These are phyloP conservation scores for Chrysolina haemoptera DNA, from an alignment of 2,888 invertebrate species.

Conservation along the genomic window DNA sequence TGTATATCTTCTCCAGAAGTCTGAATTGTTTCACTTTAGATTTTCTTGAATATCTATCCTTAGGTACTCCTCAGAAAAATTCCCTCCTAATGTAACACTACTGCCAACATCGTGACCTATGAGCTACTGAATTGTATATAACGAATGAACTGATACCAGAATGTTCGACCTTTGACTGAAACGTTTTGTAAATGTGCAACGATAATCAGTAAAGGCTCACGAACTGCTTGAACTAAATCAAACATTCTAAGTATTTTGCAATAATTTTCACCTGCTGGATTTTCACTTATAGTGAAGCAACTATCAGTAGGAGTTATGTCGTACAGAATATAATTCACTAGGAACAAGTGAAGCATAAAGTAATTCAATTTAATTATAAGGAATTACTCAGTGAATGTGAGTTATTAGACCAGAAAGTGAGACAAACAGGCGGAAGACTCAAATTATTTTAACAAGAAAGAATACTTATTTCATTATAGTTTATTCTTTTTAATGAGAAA, in stretches of 20 bases:
- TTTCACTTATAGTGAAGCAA: constrained; percentile 51
- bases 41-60: too few relatives aligned
- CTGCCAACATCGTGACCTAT: constrained; percentile 35
- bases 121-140: constrained; percentile 45
- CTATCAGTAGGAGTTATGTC: constrained; percentile 48
- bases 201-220: constrained; percentile 46
- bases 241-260: constrained; percentile 43
- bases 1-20: too few relatives aligned
- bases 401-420: constrained; percentile 58
- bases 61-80: too few relatives aligned
- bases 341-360: constrained; percentile 57
- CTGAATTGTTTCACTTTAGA: too few relatives aligned
- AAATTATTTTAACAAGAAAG: constrained; percentile 52
- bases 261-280: constrained; percentile 48
- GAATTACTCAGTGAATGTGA: constrained; percentile 56
- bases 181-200: constrained; percentile 43
- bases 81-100: too few relatives aligned
- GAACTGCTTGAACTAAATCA: constrained; percentile 34
- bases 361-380: constrained; percentile 58
- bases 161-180: constrained; percentile 36
- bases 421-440: constrained; percentile 54
- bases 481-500: constrained; percentile 45
- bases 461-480: constrained; percentile 47
- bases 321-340: constrained; percentile 52
- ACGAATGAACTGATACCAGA: constrained; percentile 47